Evolutionary conservation across 1,140 invertebrate genomes (phyloP).

Genomic region (Scaptomyza pallida): DNA sequence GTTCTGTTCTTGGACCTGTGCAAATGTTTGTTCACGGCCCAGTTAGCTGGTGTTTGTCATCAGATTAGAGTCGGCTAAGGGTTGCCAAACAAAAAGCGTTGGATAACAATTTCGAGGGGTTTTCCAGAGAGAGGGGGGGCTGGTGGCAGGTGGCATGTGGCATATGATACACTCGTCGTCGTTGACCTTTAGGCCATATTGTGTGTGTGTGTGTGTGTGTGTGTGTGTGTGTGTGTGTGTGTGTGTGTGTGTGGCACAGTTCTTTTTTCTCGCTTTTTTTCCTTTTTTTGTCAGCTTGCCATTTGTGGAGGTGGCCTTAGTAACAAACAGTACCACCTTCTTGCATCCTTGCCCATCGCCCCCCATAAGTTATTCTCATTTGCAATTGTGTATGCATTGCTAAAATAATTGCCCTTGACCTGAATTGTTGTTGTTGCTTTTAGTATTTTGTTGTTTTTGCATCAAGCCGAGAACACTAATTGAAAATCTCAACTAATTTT

Average conservation of each 20-base stretch:
- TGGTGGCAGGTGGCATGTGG: not conserved
- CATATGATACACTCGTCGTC: slow-evolving; percentile 39
- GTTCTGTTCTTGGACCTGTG: slow-evolving; percentile 23
- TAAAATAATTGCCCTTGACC: slow-evolving; percentile 69
- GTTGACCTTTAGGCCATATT: slow-evolving; percentile 64
- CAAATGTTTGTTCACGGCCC: slow-evolving; percentile 70
- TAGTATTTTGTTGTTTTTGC: not conserved
- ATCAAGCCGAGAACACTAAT: slow-evolving; percentile 14
- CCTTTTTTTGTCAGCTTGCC: slow-evolving; percentile 25
- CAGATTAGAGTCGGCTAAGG: slow-evolving; percentile 60
- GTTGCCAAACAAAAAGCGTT: slow-evolving; percentile 34
- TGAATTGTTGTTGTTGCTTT: slow-evolving; percentile 16
- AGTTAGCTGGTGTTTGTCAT: slow-evolving; percentile 69
- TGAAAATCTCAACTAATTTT: slow-evolving; percentile 34
- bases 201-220: not conserved
- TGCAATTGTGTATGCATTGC: slow-evolving; percentile 62
- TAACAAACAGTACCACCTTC: not conserved
- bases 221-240: not conserved
- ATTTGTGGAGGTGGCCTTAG: slow-evolving; percentile 13
- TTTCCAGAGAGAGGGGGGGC: not conserved
- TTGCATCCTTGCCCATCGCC: not conserved
- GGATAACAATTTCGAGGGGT: slow-evolving; percentile 4
- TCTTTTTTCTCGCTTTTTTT: slow-evolving; percentile 1
- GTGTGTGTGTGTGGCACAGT: slow-evolving; percentile 6
- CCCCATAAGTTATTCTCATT: slow-evolving; percentile 31